A percentile compares a stretch with the other conserved stretches of the same genome.
Evolutionary conservation across 2,888 invertebrate species (phyloP).

Genomic region (Sphaerophoria rueppellii): DNA sequence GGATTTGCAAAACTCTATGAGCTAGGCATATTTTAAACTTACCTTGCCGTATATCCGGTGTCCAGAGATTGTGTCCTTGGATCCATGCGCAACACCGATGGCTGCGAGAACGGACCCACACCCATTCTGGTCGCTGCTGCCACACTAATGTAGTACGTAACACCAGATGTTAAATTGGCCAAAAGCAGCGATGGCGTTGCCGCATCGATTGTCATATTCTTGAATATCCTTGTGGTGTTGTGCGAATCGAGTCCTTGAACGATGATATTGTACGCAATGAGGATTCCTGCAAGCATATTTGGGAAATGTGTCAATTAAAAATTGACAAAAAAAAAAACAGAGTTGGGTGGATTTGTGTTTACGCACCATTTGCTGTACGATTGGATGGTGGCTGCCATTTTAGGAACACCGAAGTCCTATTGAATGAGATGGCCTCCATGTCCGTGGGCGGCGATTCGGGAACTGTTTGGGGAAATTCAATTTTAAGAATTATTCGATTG

Average conservation of each 20-base stretch:
- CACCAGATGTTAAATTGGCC: slow-evolving; percentile 91
- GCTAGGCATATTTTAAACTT: slow-evolving; percentile 37
- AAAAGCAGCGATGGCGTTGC: slow-evolving; percentile 88
- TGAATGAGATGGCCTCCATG: slow-evolving; percentile 91
- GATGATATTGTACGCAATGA: slow-evolving; percentile 91
- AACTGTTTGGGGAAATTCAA: slow-evolving; percentile 82
- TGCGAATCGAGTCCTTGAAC: slow-evolving; percentile 85
- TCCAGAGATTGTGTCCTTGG: slow-evolving; percentile 84
- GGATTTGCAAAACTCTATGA: slow-evolving; percentile 1
- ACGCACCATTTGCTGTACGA: slow-evolving; percentile 88
- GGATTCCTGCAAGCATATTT: slow-evolving; percentile 81
- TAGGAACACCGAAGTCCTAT: slow-evolving; percentile 90
- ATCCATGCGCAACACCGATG: slow-evolving; percentile 86
- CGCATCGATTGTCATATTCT: slow-evolving; percentile 89
- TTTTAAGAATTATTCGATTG: slow-evolving; percentile 73
- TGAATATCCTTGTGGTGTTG: slow-evolving; percentile 84
- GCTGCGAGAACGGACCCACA: slow-evolving; percentile 89
- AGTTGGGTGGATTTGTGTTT: slow-evolving; percentile 48
- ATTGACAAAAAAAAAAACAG: slow-evolving; percentile 15
- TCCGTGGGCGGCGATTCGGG: slow-evolving; percentile 92
- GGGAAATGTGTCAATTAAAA: slow-evolving; percentile 67
- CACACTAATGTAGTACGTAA: slow-evolving; percentile 92
- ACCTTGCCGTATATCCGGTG: slow-evolving; percentile 80
- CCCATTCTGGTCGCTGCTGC: slow-evolving; percentile 93
- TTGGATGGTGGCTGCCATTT: slow-evolving; percentile 93